Evolutionary conservation across 2,797 vertebrate species (phyloP).

Genomic region (Argyrosomus regius): DNA sequence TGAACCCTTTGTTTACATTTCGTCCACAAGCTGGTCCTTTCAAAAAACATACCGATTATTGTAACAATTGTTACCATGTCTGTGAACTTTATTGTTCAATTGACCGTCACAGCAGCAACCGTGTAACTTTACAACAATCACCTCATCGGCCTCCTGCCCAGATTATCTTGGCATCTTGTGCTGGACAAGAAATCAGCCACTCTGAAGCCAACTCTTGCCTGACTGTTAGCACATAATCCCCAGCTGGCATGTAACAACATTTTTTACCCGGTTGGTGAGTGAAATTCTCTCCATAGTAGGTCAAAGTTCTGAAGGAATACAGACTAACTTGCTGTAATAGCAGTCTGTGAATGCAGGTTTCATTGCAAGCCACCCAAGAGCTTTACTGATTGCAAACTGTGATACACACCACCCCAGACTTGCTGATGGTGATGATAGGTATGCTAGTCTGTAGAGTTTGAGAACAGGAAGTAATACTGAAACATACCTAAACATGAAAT

Average conservation of each 20-base stretch:
- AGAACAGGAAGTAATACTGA: background rate
- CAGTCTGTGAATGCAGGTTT: background rate
- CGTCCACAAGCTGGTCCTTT: background rate
- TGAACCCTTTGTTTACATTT: background rate
- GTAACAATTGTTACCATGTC: background rate
- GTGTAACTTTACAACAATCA: conserved; percentile 31
- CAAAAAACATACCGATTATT: background rate
- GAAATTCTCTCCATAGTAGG: conserved; percentile 28
- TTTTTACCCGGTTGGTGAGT: conserved; percentile 22
- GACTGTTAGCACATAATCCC: conserved; percentile 31
- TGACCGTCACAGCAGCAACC: conserved; percentile 31
- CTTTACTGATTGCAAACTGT: background rate
- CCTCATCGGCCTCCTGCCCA: conserved; percentile 33
- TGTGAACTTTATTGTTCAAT: conserved; percentile 6
- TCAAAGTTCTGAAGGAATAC: conserved; percentile 33
- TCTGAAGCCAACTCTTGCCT: conserved; percentile 30
- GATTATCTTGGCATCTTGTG: conserved; percentile 41
- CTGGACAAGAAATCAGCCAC: conserved; percentile 8
- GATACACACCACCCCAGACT: background rate
- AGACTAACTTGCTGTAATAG: background rate
- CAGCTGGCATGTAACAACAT: conserved; percentile 27
- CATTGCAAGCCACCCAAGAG: background rate
- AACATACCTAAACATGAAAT: too few species aligned
- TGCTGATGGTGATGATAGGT: background rate
- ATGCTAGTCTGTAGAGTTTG: background rate